Evolutionary conservation across 2,888 invertebrate genomes (phyloP), one percentile per base, ranked within the genome.

Genomic region (Sycophila texana): DNA sequence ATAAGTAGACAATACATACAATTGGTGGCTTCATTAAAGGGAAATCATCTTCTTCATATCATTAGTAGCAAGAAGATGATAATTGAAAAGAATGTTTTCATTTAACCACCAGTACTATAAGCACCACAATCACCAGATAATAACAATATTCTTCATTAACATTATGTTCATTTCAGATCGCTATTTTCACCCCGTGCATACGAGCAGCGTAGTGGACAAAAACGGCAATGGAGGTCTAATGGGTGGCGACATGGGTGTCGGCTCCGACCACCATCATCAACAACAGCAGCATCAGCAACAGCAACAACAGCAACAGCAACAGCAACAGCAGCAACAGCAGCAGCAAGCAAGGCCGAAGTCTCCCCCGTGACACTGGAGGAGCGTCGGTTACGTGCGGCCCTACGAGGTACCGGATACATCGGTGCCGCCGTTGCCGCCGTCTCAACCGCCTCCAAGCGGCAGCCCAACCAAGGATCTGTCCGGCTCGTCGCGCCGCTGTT

Each of bases 181-280:
- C 85, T 92, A 92, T 88, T 92, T 92, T 88, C 92, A 91, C 87
- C 91, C 92, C 81, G 92, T 92, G 83, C 92, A 92, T 88, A 90
- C 91, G 88, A 92, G 90, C 88, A 92, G 91, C 84, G 91, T 91
- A 80, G 89, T 92, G 86, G 92, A 92, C 83, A 91, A 91, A 81
- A 89, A 88, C 86, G 90, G 89, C 79, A 86, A 86, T 77, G 87
- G 88, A 58, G 86, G 86, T 75, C 77, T 90, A 84, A 89, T 89
- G 86, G 85, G 87, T 14, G 84, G 84, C 71, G 89, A 89, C 12
- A 83, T 90, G 20, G 88, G 87, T 18, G 90, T 90, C 47, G 86
- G 84, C 26, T 81, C 86, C 63, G 89, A 89, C 83, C 89, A 90
- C 82, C 90, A 89, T 79, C 90, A 90, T 47, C 90, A 88, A 22